Evolutionary conservation across 1,140 invertebrate genomes (phyloP), one percentile per base, ranked within the genome.

Genomic region (Bombyx mandarina): DNA sequence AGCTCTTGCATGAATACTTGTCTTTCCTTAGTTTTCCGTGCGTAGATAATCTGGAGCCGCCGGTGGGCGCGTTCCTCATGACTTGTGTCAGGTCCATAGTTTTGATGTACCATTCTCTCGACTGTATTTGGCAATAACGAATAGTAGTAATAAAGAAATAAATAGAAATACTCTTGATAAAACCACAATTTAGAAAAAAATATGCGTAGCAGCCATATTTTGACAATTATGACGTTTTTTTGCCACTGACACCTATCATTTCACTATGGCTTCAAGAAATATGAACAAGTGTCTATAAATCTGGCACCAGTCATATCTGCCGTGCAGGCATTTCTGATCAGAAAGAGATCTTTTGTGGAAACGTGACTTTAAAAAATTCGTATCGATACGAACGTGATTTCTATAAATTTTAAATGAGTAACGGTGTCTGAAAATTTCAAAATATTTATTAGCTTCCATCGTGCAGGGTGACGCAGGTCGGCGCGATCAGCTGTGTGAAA

Each of bases 1-100:
- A 86, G 71, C 43, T 84, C 83, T 56, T 82, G 60, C 76, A 86
- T 79, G 57, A 79, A 86, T 5, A 73, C 52, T 67, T 80, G 71
- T 43, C 72, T 63, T 47, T 86, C 77, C 10, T 62, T 71, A 1
- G 73, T 79, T 56, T 83, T 66, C 12, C 71, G 68, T 1, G 70
- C 54, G 57, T 82, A 83, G 8, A 78, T 54, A 9, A 79, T 62
- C 48, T 79, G 70, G 57, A 79, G 46, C 18, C 65, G 69, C 8
- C 67, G 73, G 46, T 73, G 56, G 8, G 53, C 44, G 6, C 62
- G 67, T 45, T 71, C 68, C 7, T 73, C 70, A 44, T 72, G 62
- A 46, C 72, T 77, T 1, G 63, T 66, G 48, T 79, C 67, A 4
- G 62, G 66, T 35, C 61, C 72, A 65, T 71, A 51, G 7, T 66